Base-by-base conservation (phyloP, 1,140 invertebrate genomes). In the Drosophila santomea region DNA sequence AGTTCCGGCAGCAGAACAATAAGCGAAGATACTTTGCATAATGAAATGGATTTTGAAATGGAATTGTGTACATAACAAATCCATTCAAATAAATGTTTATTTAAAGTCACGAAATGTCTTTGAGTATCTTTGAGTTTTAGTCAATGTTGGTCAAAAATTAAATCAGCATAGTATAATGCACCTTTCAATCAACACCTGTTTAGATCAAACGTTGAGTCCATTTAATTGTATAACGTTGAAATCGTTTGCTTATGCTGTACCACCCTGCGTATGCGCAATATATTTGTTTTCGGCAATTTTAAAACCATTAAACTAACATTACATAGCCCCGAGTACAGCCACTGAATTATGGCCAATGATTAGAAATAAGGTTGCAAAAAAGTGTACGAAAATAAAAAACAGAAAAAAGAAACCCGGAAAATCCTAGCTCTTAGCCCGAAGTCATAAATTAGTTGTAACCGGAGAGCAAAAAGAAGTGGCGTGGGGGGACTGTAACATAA, bases 381-480 rank as follows among this genome's bases (percentile, higher is more conserved):
- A 45, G 39, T 32, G 47, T 39, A 28, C 43, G 57, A 58, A 38
- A 20, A 36, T 58, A 47, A 35, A 51, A 72, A 54, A 39, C 51
- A 66, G 41, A 43, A 63, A 50, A 73, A 44, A 47, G 25, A 57
- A 56, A 62, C 76, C 57, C 57, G 84, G 68, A 88, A 74, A 64
- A 66, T 63, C 68, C 63, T 58, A 73, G 66, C 66, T 76, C 36
- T 66, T 75, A 52, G 60, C 55, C 50, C 47, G 47, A 11, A 69
- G 67, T 48, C 83, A 88, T 89, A 88, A 88, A 88, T 88, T 83
- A 88, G 82, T 60, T 50, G 78, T 66, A 76, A 73, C 67, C 25
- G n/a, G 43, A 48, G 52, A 54, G 43, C 36, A 17, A 66, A 78
- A 61, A 47, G 47, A n/a, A 32, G 62, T 25, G 45, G 47, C 25